These are phyloP conservation scores for Crocodylus rhombifer DNA, from an alignment of 2,797 vertebrate genomes.

Conservation along the genomic window DNA sequence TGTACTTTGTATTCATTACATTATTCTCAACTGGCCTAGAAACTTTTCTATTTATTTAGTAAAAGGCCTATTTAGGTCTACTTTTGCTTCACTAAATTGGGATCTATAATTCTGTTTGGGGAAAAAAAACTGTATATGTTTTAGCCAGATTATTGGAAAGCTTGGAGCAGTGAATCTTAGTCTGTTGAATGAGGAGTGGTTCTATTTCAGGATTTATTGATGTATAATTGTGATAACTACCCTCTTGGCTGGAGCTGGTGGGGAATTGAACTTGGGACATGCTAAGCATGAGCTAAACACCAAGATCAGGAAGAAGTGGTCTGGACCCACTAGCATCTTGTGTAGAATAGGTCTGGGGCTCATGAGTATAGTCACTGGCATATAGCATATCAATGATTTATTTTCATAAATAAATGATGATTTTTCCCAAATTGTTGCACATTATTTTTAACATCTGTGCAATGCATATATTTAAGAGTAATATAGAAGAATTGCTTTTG, in stretches of 20 bases:
- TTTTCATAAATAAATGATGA: background rate
- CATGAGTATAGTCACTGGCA: no score
- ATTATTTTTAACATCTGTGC: background rate
- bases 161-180: background rate
- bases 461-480: background rate
- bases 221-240: background rate
- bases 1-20: background rate
- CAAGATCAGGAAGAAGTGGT: no score
- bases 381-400: no score
- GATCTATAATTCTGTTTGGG: background rate
- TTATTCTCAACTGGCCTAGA: background rate
- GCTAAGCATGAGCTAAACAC: no score
- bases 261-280: no score
- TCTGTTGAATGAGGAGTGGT: background rate
- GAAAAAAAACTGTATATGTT: background rate
- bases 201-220: constrained; percentile 9
- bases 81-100: constrained; percentile 16
- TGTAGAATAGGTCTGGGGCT: no score
- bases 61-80: background rate
- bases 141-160: background rate
- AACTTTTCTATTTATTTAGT: background rate
- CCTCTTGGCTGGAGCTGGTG: no score
- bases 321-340: no score
- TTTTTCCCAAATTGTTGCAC: background rate
- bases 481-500: background rate